Evolutionary conservation across 2,888 invertebrate species (phyloP), one percentile per base, ranked within the genome.

Genomic region (Apotomis turbidana): DNA sequence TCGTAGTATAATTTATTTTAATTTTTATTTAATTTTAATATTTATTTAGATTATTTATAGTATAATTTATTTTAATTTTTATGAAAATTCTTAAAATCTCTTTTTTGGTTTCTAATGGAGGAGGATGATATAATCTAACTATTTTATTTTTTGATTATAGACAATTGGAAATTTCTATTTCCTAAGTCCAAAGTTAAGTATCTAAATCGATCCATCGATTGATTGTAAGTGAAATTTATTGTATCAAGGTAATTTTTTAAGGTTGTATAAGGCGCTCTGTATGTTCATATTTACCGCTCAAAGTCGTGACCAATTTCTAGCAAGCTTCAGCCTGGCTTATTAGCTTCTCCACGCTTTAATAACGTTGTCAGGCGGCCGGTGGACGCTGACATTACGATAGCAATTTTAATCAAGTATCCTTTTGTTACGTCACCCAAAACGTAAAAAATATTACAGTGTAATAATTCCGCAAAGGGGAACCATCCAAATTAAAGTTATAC

Each of bases 271-370:
- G 44, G 15, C 44, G 41, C 59, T 46, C 46, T 44, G 44, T 9
- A 46, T 38, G 15, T 59, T 68, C 15, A 54, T 54, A 60, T 54
- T 60, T 4, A 58, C n/a, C 3, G 27, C 4, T n/a, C 15, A 59
- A 58, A 59, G 59, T 68, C 38, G 57, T 51, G 51, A 59, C 52
- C 60, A 60, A 67, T 60, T 60, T 68, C n/a, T 36, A 51, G 49
- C 58, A 36, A 12, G 46, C 58, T 57, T 55, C 46, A 59, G 51
- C 51, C 36, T 52, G 41, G 60, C n/a, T 68, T 44, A 52, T 44
- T 54, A 60, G 27, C 60, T 46, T n/a, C 60, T 54, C 10, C 52
- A 41, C 9, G 15, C 12, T 68, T 60, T 68, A 60, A 60, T 68
- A 60, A 60, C 44, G 41, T 54, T 68, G 54, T 36, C 41, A 44